A percentile compares a stretch with the other conserved stretches of the same genome.
Evolutionary conservation across 2,113 vertebrate species (phyloP).

Genomic region (Cololabis saira): DNA sequence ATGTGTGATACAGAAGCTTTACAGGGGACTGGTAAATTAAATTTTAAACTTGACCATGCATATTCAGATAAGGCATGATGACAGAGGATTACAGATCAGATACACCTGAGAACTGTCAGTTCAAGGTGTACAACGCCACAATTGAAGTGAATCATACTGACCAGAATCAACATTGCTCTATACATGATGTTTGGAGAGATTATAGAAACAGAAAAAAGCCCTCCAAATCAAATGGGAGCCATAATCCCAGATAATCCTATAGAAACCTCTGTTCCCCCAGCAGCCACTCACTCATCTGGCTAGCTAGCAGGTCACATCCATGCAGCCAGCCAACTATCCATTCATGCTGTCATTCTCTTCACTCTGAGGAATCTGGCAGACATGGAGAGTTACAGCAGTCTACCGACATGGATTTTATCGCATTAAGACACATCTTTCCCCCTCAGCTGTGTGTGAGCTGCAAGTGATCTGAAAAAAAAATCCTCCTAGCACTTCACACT

Average conservation of each 20-base stretch:
- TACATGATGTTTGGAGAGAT: conserved; percentile 44
- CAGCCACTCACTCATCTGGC: conserved; percentile 46
- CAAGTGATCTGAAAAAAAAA: background rate
- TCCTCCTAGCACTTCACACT: no score
- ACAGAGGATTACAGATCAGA: background rate
- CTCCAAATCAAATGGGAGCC: conserved; percentile 50
- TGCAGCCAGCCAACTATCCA: background rate
- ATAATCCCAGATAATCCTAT: conserved; percentile 70
- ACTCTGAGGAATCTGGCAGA: background rate
- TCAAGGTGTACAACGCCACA: background rate
- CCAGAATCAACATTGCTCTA: background rate
- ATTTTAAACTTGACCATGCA: no score
- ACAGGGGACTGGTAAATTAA: no score
- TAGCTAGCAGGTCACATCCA: conserved; percentile 15
- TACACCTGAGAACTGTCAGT: background rate
- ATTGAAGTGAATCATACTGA: background rate
- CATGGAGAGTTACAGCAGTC: background rate
- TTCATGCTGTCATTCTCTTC: background rate
- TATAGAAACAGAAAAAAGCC: conserved; percentile 29
- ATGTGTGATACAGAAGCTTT: no score
- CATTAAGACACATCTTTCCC: background rate
- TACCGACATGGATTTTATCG: background rate
- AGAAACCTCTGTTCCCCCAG: conserved; percentile 42
- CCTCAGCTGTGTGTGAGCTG: background rate
- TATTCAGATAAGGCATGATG: background rate